A percentile compares a stretch with the other conserved stretches of the same genome.
phyloP scores from a whole-genome alignment of 2,888 invertebrate genomes.

The Auanema freiburgensis region DNA sequence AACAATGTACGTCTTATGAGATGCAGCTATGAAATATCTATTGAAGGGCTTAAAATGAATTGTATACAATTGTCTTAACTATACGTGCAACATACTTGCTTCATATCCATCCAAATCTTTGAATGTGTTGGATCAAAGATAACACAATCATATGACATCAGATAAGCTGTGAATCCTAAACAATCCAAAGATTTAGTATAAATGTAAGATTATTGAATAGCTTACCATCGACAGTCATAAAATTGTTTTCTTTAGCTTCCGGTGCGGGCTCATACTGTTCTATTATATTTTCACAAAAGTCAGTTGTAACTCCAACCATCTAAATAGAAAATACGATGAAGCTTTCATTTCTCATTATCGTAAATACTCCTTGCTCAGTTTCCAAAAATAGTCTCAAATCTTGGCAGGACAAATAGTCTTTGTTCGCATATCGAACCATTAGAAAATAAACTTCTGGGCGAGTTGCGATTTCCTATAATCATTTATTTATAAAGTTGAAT shows the following conservation, averaged over 20 bases:
- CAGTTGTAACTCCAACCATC: conserved; percentile 69
- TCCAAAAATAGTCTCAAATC: conserved; percentile 71
- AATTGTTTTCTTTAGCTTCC: conserved; percentile 68
- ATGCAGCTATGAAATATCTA: conserved; percentile 50
- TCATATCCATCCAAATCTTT: conserved; percentile 70
- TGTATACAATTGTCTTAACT: conserved; percentile 44
- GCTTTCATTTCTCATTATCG: not conserved
- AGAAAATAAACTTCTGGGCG: conserved; percentile 72
- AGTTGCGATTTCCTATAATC: conserved; percentile 68
- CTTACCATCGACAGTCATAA: conserved; percentile 70
- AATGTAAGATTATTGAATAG: not conserved
- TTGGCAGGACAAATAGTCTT: conserved; percentile 70
- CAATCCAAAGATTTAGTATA: not conserved
- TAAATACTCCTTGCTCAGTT: conserved; percentile 71
- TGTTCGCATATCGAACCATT: conserved; percentile 70
- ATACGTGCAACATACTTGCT: conserved; percentile 63
- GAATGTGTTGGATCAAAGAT: conserved; percentile 69
- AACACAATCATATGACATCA: conserved; percentile 68
- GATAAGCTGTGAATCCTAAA: conserved; percentile 66
- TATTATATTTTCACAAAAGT: conserved; percentile 69
- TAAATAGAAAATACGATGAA: conserved; percentile 51
- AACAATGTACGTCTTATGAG: conserved; percentile 58
- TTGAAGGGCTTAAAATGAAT: conserved; percentile 60
- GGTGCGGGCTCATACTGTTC: conserved; percentile 70
- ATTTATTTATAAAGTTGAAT: not conserved